Base-by-base conservation (phyloP, 2,888 invertebrate species). In the Erannis defoliaria region DNA sequence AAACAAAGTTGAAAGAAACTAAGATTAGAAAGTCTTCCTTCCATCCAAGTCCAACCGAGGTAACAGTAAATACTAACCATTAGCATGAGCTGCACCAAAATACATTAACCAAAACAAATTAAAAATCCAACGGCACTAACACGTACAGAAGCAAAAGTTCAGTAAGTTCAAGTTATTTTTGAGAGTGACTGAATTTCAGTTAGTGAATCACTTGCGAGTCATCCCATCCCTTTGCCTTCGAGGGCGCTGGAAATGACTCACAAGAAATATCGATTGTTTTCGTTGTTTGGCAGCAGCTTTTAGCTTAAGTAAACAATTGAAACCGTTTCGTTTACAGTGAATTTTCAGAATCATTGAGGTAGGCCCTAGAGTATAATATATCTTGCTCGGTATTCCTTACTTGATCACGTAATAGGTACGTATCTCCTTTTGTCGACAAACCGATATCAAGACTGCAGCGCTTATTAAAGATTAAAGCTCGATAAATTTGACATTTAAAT, bases 131-230 rank as follows among this genome's bases (percentile, higher is more conserved):
- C 42, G 26, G 16, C 53, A 42, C 29, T 14, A n/a, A 38, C 14
- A 45, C n/a, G n/a, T n/a, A n/a, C 31, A 40, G 23, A 26, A 26
- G 31, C 50, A 35, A 42, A 54, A 53, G 62, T 62, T 62, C 62
- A 56, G 48, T 48, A 56, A 56, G 62, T 62, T 57, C 56, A 62
- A 57, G 62, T 54, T 57, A 62, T 62, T 62, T 62, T 49, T 6
- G 53, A 29, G 42, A 62, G 56, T 42, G 62, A 56, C 29, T 62
- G 56, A 57, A 62, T 42, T 62, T 62, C 56, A 56, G 35, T 46
- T 31, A 26, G 56, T 62, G 62, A 62, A 16, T 62, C 56, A 62
- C 16, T 5, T 0, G 49, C 57, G 56, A 56, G 14, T 56, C 62
- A 62, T 3, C 29, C 14, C 62, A 62, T 62, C 62, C 51, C 62